Conservation (phyloP, 2,888 invertebrate genomes). For the Vandiemenella viatica region DNA sequence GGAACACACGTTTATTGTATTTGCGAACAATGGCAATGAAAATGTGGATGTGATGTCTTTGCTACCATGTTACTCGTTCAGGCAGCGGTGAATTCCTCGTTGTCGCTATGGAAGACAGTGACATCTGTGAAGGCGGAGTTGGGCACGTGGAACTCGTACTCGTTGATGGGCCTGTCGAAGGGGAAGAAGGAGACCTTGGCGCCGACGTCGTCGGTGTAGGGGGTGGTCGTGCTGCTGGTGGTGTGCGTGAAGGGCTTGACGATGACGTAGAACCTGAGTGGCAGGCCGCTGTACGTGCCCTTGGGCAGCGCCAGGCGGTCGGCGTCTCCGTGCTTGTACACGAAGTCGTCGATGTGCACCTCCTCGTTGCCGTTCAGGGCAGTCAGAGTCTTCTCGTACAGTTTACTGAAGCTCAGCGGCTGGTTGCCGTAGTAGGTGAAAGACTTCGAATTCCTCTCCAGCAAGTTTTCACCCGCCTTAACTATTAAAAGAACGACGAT, state of each 20-base stretch:
- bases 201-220: neutral
- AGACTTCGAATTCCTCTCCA: neutral
- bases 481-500: no score
- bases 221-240: neutral
- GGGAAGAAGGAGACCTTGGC: neutral
- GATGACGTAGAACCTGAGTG: neutral
- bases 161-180: neutral
- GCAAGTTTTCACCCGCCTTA: neutral
- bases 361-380: no score
- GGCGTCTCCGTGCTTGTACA: neutral
- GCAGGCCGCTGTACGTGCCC: neutral
- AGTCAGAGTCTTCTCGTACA: no score
- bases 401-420: no score
- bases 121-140: neutral
- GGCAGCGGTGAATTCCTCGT: neutral
- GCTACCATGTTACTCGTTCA: no score
- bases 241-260: neutral
- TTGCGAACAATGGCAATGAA: no score
- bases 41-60: no score
- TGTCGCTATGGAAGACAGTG: neutral
- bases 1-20: no score
- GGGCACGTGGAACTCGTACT: neutral
- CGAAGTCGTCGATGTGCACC: no score
- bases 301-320: neutral
- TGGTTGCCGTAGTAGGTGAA: neutral